Base-by-base conservation (phyloP, 2,888 invertebrate genomes). In the Parthenolecanium corni region DNA sequence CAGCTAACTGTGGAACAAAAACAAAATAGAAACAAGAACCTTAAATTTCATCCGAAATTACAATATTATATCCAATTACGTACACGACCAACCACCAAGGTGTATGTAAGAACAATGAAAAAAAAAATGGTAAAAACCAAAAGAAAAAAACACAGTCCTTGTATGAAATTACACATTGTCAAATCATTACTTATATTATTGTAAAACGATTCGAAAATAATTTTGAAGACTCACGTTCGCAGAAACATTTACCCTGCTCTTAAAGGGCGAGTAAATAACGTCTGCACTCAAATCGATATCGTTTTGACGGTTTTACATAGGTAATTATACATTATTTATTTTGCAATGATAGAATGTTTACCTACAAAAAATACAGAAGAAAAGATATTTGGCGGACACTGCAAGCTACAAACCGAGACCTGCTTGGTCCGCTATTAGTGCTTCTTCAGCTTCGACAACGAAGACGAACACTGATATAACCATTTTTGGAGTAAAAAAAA, bases 1-100 rank as follows among this genome's bases (percentile, higher is more conserved):
- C 95, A 96, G 70, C 90, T 93, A 66, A 95, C 94, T 93, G 74
- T 21, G 75, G 51, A 52, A 52, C 16, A 62, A 25, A 25, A 51
- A 14, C 1, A 23, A 54, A 62, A 54, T 18, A 24, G 12, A 21
- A 18, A 23, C 23, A 18, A 25, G n/a, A 46, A 31, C 31, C 3
- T 52, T 46, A n/a, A n/a, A n/a, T 20, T 49, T 9, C 44, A 16
- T 20, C 31, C 16, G 16, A 25, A n/a, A n/a, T n/a, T n/a, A 31
- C 9, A n/a, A 24, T 21, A 52, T 40, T 38, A 61, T 1, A 38
- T 46, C n/a, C 24, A 57, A 47, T 1, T 16, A 18, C 16, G 12
- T 52, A 24, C 25, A n/a, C 52, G 16, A 11, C 20, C 20, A 44
- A 31, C 9, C 9, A 31, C 31, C 40, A 1, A 3, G n/a, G 31